These are phyloP conservation scores for Hystrix brachyura DNA, from an alignment of 2,113 vertebrate species.

Conservation along the genomic window DNA sequence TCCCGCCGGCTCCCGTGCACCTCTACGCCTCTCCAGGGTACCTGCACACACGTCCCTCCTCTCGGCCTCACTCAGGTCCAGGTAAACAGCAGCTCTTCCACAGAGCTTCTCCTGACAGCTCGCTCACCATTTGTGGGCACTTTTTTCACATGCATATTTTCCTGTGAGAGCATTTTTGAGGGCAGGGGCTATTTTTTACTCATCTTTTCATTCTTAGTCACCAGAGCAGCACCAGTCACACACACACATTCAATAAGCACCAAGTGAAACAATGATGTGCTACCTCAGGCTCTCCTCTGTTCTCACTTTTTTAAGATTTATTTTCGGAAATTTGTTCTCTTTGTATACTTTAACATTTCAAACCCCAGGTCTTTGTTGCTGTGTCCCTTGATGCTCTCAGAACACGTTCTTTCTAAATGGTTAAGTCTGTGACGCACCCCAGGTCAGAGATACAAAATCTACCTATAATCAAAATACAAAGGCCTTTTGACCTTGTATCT, in stretches of 20 bases:
- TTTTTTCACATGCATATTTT: not conserved
- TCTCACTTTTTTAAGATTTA: not conserved
- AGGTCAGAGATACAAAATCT: not conserved
- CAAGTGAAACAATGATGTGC: not conserved
- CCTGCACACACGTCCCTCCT: not conserved
- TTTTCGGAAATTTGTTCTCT: not conserved
- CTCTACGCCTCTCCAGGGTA: not conserved
- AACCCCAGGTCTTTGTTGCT: not conserved
- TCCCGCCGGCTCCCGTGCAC: not conserved
- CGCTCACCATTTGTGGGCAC: not conserved
- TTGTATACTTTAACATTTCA: not conserved
- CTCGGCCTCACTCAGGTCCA: not conserved
- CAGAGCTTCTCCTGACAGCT: not conserved
- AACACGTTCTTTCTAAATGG: not conserved
- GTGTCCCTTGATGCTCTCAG: not conserved
- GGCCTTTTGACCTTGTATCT: not conserved
- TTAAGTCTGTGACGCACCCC: not conserved
- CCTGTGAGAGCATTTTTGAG: not conserved
- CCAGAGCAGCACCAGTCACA: not conserved
- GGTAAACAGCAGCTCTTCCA: not conserved
- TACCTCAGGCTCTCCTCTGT: not conserved
- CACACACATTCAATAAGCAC: not conserved
- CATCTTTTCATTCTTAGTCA: not conserved
- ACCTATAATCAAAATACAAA: not conserved
- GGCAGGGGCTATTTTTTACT: not conserved